Percentiles rank a stretch among this genome's conserved stretches.
Conservation (phyloP, 2,797 vertebrate species). For the Brachyalestes nurse region DNA sequence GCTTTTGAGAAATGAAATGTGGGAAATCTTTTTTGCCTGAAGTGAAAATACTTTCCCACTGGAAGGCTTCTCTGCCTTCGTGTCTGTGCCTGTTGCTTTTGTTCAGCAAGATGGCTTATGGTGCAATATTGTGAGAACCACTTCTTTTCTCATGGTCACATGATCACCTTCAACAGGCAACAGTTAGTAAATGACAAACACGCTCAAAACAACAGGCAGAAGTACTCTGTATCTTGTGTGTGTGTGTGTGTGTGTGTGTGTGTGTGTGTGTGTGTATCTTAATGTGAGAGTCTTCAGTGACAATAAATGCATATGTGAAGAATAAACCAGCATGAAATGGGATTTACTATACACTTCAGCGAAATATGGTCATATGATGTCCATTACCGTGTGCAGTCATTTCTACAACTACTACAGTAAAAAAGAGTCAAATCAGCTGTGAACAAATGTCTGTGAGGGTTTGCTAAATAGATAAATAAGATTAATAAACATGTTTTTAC, state of each 20-base stretch:
- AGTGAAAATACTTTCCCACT: slow-evolving; percentile 62
- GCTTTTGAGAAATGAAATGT: slow-evolving; percentile 56
- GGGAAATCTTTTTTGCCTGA: slow-evolving; percentile 54
- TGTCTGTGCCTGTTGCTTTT: slow-evolving; percentile 61
- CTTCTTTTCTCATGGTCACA: slow-evolving; percentile 58
- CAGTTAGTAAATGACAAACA: slow-evolving; percentile 48
- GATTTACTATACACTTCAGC: not conserved
- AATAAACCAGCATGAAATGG: not conserved
- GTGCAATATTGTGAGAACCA: slow-evolving; percentile 57
- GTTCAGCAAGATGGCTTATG: slow-evolving; percentile 53
- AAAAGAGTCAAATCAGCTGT: too few species aligned
- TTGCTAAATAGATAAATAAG: too few species aligned
- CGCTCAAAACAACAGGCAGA: slow-evolving; percentile 22
- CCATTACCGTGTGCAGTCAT: too few species aligned
- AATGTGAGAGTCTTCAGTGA: not conserved
- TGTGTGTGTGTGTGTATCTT: not conserved
- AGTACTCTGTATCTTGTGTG: not conserved
- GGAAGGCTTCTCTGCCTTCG: slow-evolving; percentile 47
- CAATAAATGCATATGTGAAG: not conserved
- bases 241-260: not conserved
- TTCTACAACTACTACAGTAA: too few species aligned
- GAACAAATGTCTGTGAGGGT: too few species aligned
- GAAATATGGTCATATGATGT: too few species aligned
- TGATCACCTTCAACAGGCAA: slow-evolving; percentile 49
- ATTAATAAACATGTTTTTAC: too few species aligned